phyloP scores from a whole-genome alignment of 2,113 vertebrate genomes.

The Sinocyclocheilus rhinocerous region DNA sequence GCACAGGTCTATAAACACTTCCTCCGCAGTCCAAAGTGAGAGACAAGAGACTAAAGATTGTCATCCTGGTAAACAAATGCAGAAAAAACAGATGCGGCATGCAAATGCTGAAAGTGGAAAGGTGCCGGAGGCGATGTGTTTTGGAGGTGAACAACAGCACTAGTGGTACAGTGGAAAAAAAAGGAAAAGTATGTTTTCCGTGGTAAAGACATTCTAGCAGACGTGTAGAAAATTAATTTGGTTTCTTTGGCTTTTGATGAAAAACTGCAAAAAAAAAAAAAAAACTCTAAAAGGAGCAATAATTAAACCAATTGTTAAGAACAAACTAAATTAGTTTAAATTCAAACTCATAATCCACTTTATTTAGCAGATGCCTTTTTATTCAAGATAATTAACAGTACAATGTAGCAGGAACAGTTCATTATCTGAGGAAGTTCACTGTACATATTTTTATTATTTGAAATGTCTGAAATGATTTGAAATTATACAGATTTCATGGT shows the following conservation, averaged over 20 bases:
- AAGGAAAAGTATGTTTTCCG: neutral
- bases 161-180: constrained; percentile 53
- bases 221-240: neutral
- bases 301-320: neutral
- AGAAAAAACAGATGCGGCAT: constrained; percentile 57
- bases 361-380: neutral
- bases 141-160: constrained; percentile 44
- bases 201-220: constrained; percentile 15
- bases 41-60: constrained; percentile 47
- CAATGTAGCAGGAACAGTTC: neutral
- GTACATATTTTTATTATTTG: neutral
- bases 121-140: constrained; percentile 68
- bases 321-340: neutral
- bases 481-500: too few species aligned
- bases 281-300: neutral
- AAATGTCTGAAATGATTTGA: neutral
- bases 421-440: neutral
- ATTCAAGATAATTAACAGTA: neutral
- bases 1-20: constrained; percentile 68
- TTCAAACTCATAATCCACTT: neutral
- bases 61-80: constrained; percentile 43
- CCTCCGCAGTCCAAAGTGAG: constrained; percentile 60
- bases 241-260: neutral
- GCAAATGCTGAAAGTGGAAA: constrained; percentile 62
- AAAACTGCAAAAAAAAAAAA: neutral